These are phyloP conservation scores for Ditylenchus dipsaci DNA, from an alignment of 1,140 invertebrate species.

Conservation along the genomic window DNA sequence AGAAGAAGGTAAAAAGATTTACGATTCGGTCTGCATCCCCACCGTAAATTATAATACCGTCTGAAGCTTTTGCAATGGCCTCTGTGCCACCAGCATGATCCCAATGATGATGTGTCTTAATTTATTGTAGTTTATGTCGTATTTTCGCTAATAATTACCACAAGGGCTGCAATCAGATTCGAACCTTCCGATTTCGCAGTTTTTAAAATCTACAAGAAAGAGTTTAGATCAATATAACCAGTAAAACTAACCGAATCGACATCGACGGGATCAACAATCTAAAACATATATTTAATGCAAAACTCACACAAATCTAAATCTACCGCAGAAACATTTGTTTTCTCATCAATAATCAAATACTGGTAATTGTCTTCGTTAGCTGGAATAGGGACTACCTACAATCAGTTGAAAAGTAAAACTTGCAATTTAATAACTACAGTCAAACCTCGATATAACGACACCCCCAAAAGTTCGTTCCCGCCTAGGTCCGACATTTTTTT, in stretches of 20 bases:
- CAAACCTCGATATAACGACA: too few species aligned
- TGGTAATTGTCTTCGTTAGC: slow-evolving; percentile 22
- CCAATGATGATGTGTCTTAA: slow-evolving; percentile 19
- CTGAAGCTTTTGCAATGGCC: background rate
- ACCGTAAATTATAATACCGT: slow-evolving; percentile 16
- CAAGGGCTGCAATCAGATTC: background rate
- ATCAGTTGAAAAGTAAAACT: background rate
- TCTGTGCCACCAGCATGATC: slow-evolving; percentile 16
- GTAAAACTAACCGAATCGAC: slow-evolving; percentile 6
- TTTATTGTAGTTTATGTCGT: background rate
- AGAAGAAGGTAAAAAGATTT: background rate
- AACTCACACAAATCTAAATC: background rate
- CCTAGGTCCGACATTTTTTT: too few species aligned
- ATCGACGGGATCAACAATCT: slow-evolving; percentile 24
- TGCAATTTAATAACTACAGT: too few species aligned
- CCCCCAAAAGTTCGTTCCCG: too few species aligned
- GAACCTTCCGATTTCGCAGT: background rate
- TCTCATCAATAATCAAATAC: slow-evolving; percentile 19
- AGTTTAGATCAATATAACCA: background rate
- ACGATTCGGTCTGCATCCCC: slow-evolving; percentile 25
- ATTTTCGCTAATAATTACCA: background rate
- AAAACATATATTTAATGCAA: background rate
- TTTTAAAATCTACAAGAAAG: slow-evolving; percentile 3
- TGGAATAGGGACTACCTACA: slow-evolving; percentile 27
- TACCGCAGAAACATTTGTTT: background rate